Evolutionary conservation across 2,113 vertebrate species (phyloP), one percentile per base, ranked within the genome.

Genomic region (Gymnorhina tibicen): DNA sequence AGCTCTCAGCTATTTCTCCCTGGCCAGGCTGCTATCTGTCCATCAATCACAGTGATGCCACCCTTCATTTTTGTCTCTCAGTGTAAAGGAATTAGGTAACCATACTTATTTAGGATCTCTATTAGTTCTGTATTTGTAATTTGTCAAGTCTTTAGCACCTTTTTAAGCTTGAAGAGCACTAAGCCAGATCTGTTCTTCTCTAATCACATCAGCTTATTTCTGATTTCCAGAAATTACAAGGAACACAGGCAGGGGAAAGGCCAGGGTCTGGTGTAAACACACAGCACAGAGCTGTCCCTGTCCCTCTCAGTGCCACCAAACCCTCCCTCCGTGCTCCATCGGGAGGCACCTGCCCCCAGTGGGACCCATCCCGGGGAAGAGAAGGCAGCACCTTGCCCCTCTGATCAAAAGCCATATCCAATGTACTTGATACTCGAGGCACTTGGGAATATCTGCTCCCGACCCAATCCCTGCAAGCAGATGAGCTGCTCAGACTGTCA

Each of bases 111-210:
- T 97, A 75, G 92, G 88, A 52, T 93, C 68, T 28, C 94, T 97
- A 66, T 97, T 97, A 95, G 95, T 91, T 96, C 89, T 86, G 85
- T 95, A 83, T 97, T 95, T 89, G 82, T 95, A 95, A 97, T 96
- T 95, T 72, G 89, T 86, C 97, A 96, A 97, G 91, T 91, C 92
- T 80, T 96, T 97, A 98, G 95, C 97, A 98, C 97, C 97, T 98
- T 97, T 97, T 96, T 97, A 98, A 98, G 97, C 98, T 49, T 97
- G 68, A 94, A 95, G 97, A 97, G 96, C 93, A 93, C 85, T 96
- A 97, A 97, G 93, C 91, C 95, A 97, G 97, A 90, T 97, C 87
- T 93, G 76, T 87, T 91, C 82, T 89, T 59, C 92, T 93, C 79
- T 97, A 97, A 97, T 97, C 96, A 97, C 95, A 80, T 96, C 96